Conservation (phyloP, 2,113 vertebrate species). For the Atherinomorus stipes region DNA sequence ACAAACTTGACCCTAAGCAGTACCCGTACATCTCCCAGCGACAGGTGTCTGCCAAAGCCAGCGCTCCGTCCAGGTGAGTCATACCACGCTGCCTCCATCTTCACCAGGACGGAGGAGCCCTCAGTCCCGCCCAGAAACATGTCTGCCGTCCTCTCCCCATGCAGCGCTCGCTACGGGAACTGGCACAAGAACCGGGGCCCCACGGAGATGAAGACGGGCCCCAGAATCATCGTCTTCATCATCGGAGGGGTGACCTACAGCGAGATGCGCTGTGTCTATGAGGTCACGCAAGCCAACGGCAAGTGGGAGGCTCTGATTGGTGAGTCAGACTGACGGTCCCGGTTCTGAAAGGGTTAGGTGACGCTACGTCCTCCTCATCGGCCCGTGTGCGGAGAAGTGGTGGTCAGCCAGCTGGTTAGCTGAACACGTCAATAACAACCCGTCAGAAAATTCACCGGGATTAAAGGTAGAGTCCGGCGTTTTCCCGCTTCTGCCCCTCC, state of each 20-base stretch:
- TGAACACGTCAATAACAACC: no score
- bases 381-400: no score
- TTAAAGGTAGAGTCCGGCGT: no score
- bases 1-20: slow-evolving; percentile 96
- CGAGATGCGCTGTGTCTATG: slow-evolving; percentile 98
- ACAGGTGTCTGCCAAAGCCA: slow-evolving; percentile 90
- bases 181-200: slow-evolving; percentile 99
- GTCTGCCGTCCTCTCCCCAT: not conserved
- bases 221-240: slow-evolving; percentile 96
- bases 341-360: no score
- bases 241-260: slow-evolving; percentile 93
- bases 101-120: no score
- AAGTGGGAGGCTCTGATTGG: slow-evolving; percentile 99
- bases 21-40: slow-evolving; percentile 97
- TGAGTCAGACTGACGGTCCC: no score
- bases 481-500: no score
- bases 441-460: no score
- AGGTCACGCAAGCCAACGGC: slow-evolving; percentile 97
- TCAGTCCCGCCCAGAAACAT: not conserved
- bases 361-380: no score
- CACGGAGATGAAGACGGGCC: slow-evolving; percentile 93
- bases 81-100: no score
- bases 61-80: slow-evolving; percentile 92
- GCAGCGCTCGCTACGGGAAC: slow-evolving; percentile 95
- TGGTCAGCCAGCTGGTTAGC: no score